Evolutionary conservation across 2,797 vertebrate species (phyloP).

Genomic region (Diglossa cyanea): DNA sequence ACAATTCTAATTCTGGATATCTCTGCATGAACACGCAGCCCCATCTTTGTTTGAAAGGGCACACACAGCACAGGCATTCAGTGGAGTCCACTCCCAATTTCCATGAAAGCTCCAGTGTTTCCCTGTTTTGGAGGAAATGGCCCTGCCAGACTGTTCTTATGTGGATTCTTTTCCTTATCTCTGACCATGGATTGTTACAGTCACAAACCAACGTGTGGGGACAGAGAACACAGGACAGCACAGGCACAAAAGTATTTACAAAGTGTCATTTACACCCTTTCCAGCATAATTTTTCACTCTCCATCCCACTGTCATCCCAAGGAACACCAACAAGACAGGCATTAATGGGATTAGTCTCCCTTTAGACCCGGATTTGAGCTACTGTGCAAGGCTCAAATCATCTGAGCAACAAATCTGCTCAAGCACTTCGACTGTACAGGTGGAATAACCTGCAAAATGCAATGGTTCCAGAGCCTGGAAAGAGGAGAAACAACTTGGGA

Average conservation of each 20-base stretch:
- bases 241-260: background rate
- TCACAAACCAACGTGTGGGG: accelerated
- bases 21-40: background rate
- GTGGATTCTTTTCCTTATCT: background rate
- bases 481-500: background rate
- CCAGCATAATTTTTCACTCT: background rate
- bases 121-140: background rate
- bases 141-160: background rate
- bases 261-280: background rate
- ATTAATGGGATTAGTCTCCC: background rate
- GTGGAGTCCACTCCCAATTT: background rate
- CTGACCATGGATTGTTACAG: background rate
- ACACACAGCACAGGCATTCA: background rate
- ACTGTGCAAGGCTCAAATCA: background rate
- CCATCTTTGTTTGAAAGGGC: background rate
- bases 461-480: background rate
- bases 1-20: background rate
- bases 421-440: background rate
- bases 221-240: background rate
- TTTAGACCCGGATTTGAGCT: background rate
- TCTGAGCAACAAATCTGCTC: background rate
- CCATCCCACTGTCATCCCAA: background rate
- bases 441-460: background rate
- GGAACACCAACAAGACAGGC: background rate
- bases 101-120: background rate